A percentile compares a stretch with the other conserved stretches of the same genome.
Conservation (phyloP, 2,888 invertebrate genomes). For the Hypsopygia costalis region DNA sequence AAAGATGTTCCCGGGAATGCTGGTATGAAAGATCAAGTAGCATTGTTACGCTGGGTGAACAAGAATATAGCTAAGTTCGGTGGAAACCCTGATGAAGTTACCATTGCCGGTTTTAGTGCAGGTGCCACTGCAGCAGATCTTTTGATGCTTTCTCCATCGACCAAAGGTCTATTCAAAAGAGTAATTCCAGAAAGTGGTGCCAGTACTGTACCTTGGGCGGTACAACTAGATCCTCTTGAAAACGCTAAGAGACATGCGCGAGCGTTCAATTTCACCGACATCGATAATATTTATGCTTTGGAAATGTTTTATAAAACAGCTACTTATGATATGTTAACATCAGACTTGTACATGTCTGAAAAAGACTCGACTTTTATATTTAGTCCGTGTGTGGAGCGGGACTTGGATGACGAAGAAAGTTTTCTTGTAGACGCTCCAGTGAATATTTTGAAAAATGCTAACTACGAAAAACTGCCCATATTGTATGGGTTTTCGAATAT, state of each 20-base stretch:
- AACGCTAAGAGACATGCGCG: slow-evolving; percentile 33
- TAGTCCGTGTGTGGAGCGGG: slow-evolving; percentile 32
- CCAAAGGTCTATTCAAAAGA: slow-evolving; percentile 39
- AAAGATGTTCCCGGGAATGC: slow-evolving; percentile 36
- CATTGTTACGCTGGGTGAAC: slow-evolving; percentile 33
- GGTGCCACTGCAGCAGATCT: slow-evolving; percentile 27
- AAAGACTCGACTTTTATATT: slow-evolving; percentile 23
- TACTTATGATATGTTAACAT: slow-evolving; percentile 26
- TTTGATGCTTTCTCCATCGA: slow-evolving; percentile 25
- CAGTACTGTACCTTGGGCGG: slow-evolving; percentile 24
- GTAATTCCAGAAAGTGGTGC: slow-evolving; percentile 42
- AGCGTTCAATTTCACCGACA: slow-evolving; percentile 25
- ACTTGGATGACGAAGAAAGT: slow-evolving; percentile 22
- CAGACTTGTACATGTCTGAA: slow-evolving; percentile 21
- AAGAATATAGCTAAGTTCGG: slow-evolving; percentile 34
- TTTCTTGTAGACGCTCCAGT: slow-evolving; percentile 38
- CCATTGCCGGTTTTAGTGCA: slow-evolving; percentile 28
- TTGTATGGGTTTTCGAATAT: slow-evolving; percentile 41
- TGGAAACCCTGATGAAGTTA: slow-evolving; percentile 36
- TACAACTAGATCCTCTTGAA: slow-evolving; percentile 36
- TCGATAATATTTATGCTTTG: slow-evolving; percentile 33
- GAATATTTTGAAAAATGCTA: slow-evolving; percentile 31
- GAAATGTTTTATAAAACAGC: slow-evolving; percentile 40
- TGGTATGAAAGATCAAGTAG: slow-evolving; percentile 40
- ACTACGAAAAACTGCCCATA: slow-evolving; percentile 35